Base-by-base conservation (phyloP, 2,797 vertebrate species). In the Mormyrops attenuatus region DNA sequence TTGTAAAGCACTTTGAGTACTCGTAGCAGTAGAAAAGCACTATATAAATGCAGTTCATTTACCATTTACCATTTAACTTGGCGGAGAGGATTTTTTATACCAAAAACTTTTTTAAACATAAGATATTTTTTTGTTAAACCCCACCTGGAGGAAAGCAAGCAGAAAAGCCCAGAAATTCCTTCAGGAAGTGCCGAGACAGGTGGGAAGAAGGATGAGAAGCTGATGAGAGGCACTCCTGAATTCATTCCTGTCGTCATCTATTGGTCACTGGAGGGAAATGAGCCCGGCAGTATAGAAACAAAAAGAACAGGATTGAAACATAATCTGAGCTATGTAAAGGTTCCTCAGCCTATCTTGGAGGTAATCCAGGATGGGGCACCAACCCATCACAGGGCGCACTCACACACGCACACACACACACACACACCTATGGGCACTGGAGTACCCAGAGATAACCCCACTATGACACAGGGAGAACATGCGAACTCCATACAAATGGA, bases 1-100 rank as follows among this genome's bases (percentile, higher is more conserved):
- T 30, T 30, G 26, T 30, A 30, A 30, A 30, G 26, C 26, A 30
- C 26, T 30, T 30, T 30, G 26, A 30, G 26, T 30, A 30, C 26
- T 30, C 26, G 26, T 30, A 30, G 26, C 26, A 30, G 26, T 30
- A 30, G 26, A 30, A 30, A 30, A 30, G 26, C 26, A 30, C 26
- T 30, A 30, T 30, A 30, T 30, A 30, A 30, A 30, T 30, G 26
- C 26, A 30, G 26, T 30, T 30, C 26, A 30, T 30, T 30, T 30
- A 30, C 26, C 26, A 30, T 30, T 30, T 30, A 30, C 26, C 26
- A 30, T 30, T 30, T 30, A 30, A 30, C 77, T 26, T 84, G 60
- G 82, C 77, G 60, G 52, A 53, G 87, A 44, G 53, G 6, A 66
- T 50, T 49, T 88, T 89, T 66, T 89, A 88, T 88, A 89, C 63